phyloP scores from a whole-genome alignment of 2,888 invertebrate species.

The Pogonocherus hispidulus region DNA sequence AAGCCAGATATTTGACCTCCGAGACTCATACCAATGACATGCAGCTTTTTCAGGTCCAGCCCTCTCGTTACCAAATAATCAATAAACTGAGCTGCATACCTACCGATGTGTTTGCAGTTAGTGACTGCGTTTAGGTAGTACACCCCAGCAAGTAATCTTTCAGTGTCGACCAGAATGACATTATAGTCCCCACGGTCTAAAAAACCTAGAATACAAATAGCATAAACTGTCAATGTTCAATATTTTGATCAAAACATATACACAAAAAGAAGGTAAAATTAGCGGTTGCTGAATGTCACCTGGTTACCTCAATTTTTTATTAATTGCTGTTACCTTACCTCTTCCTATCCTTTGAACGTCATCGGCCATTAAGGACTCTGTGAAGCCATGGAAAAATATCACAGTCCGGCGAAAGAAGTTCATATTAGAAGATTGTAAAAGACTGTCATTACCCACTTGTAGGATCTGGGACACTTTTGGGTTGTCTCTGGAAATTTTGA shows the following conservation, averaged over 20 bases:
- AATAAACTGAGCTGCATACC: slow-evolving; percentile 70
- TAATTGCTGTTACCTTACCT: too few species aligned
- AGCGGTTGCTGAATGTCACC: too few species aligned
- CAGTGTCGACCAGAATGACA: slow-evolving; percentile 71
- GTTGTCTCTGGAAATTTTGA: slow-evolving; percentile 56
- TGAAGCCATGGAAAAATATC: slow-evolving; percentile 73
- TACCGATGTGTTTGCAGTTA: slow-evolving; percentile 72
- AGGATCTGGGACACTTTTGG: slow-evolving; percentile 60
- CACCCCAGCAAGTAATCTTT: slow-evolving; percentile 70
- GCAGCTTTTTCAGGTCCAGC: slow-evolving; percentile 54
- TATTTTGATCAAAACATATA: too few species aligned
- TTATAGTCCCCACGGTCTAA: slow-evolving; percentile 70
- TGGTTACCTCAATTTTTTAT: too few species aligned
- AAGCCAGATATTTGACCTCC: slow-evolving; percentile 70
- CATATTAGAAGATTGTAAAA: slow-evolving; percentile 70
- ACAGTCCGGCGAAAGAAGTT: slow-evolving; percentile 70
- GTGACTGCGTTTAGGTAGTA: slow-evolving; percentile 71
- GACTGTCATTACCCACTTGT: slow-evolving; percentile 68
- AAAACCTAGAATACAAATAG: slow-evolving; percentile 66
- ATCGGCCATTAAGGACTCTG: slow-evolving; percentile 71
- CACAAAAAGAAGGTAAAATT: too few species aligned
- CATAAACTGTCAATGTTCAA: too few species aligned
- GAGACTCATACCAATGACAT: slow-evolving; percentile 65
- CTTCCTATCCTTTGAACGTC: slow-evolving; percentile 69
- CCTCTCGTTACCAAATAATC: slow-evolving; percentile 72